A percentile compares a stretch with the other conserved stretches of the same genome.
Evolutionary conservation across 2,797 vertebrate genomes (phyloP).

Genomic region (Zenarchopterus dispar): DNA sequence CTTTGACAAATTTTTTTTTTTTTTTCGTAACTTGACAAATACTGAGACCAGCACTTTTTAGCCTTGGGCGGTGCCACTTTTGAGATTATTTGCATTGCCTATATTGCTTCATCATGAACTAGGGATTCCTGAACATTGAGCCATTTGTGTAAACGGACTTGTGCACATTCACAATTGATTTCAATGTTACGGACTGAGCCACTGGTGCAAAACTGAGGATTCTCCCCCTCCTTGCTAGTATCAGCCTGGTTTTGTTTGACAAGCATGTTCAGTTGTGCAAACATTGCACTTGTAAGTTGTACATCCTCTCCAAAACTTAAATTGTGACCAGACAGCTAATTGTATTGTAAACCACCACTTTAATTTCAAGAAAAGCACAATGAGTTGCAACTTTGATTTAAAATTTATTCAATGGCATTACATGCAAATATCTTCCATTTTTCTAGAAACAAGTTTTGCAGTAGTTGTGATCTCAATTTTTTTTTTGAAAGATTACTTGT

Average conservation of each 20-base stretch:
- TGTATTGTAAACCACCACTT: no score
- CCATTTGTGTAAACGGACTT: slow-evolving; percentile 42
- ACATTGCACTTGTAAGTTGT: no score
- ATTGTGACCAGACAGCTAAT: no score
- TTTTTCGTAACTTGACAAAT: not conserved
- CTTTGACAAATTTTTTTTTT: no score
- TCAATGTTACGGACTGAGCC: not conserved
- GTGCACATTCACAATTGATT: not conserved
- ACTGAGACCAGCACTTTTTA: not conserved
- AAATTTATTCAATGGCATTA: slow-evolving; percentile 45
- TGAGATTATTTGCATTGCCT: slow-evolving; percentile 27
- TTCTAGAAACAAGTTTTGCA: no score
- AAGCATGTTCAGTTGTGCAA: no score
- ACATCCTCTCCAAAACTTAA: no score
- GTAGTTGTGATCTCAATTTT: slow-evolving; percentile 1
- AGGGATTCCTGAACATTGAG: slow-evolving; percentile 54
- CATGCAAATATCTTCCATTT: slow-evolving; percentile 23
- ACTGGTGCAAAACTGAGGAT: no score
- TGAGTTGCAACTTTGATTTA: not conserved
- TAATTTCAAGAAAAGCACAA: not conserved
- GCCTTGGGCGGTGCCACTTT: slow-evolving; percentile 29
- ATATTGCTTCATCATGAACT: no score
- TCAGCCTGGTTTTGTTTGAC: no score
- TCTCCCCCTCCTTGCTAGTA: no score
- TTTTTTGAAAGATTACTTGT: slow-evolving; percentile 1